Base-by-base conservation (phyloP, 2,113 vertebrate species). In the Callithrix jacchus region DNA sequence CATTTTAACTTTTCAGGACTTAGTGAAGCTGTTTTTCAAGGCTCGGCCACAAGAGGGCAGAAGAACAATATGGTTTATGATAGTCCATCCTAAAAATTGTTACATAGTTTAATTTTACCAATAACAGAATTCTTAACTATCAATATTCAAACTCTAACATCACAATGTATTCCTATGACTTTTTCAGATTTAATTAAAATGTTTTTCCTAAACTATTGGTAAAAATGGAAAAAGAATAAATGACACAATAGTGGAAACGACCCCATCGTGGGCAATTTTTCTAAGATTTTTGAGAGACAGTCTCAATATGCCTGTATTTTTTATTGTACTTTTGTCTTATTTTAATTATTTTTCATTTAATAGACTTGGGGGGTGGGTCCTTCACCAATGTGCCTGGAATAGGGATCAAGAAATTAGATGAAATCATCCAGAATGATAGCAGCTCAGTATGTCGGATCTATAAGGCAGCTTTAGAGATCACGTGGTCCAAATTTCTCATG, bases 21-120 rank as follows among this genome's bases (percentile, higher is more conserved):
- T 27, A 64, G 12, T 3, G 4, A 27, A 37, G 11, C 37, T 27
- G 3, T 95, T 96, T 91, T 84, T 16, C 35, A 80, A 89, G 35
- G 3, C 3, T 0, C 0, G 32, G 77, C 98, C 98, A 97, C 97
- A 91, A 97, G 98, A 84, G 97, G 97, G 97, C 98, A 98, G 93
- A 93, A 89, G 61, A 97, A 82, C 45, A 93, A 97, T 70, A 71
- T 0, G 1, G 2, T 81, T 96, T 8, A 1, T 56, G n/a, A 1
- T 25, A 3, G 4, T 12, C 13, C 49, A 4, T 66, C n/a, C 52
- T 84, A 35, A 14, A 37, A 91, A 1, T 93, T 61, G 14, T 14
- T 40, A 11, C 32, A 45, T n/a, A 37, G 11, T 14, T 52, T 82
- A 83, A 80, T 93, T 81, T 96, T 61, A 92, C 73, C 64, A 84